Evolutionary conservation across 2,888 invertebrate genomes (phyloP).

Genomic region (Hecatera dysodea): DNA sequence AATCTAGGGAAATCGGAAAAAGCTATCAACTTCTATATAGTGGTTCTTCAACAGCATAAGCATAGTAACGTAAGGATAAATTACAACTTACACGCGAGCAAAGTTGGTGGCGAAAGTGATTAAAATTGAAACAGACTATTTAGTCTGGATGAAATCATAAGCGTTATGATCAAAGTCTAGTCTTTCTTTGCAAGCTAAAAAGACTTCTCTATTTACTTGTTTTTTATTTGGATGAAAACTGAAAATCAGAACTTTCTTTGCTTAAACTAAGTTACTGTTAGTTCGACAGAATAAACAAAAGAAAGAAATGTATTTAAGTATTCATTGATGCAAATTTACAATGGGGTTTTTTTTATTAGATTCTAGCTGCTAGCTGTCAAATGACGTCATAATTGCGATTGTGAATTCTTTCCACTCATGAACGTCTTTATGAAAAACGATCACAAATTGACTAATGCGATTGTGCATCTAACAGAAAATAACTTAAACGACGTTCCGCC

Average conservation of each 20-base stretch:
- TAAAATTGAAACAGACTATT: conserved; percentile 7
- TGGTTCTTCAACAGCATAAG: too few species aligned
- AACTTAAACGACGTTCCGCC: too few species aligned
- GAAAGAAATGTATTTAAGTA: background rate
- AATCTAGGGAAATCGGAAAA: too few species aligned
- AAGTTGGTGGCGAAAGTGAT: background rate
- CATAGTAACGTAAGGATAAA: too few species aligned
- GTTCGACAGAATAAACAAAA: background rate
- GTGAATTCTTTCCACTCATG: too few species aligned
- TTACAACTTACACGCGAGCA: background rate
- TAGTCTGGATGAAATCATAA: conserved; percentile 1
- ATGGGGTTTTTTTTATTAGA: background rate
- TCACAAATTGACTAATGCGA: too few species aligned
- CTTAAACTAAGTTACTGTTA: background rate
- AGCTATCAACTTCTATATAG: too few species aligned
- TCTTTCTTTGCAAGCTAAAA: background rate
- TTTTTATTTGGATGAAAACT: background rate
- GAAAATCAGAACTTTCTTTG: background rate
- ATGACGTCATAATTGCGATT: too few species aligned
- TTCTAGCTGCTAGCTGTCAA: too few species aligned
- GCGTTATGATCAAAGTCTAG: conserved; percentile 10
- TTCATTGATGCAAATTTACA: background rate
- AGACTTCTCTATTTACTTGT: background rate
- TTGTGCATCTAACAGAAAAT: too few species aligned
- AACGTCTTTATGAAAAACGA: too few species aligned